Base-by-base conservation (phyloP, 1,140 invertebrate genomes). In the Leptinotarsa undecemlineata region DNA sequence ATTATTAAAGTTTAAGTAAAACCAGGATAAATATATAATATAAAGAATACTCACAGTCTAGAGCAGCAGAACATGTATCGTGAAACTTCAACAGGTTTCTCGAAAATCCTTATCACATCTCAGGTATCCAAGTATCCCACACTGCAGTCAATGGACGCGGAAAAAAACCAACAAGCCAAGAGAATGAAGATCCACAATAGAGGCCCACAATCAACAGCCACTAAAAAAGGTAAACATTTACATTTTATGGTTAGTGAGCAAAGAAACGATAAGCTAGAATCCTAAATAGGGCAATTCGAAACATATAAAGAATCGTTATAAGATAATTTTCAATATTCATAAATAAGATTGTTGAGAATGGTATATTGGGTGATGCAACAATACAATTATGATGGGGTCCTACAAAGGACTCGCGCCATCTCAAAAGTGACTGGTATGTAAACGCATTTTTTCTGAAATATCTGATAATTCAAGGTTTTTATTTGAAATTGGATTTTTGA, bases 21-120 rank as follows among this genome's bases (percentile, higher is more conserved):
- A 57, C 15, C 51, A 57, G 51, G 14, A 15, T 57, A 4, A 15
- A 57, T 57, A 57, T 15, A 57, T 57, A n/a, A 57, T 15, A 57
- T 57, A n/a, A 57, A 67, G 15, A 67, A 57, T 48, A 70, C 68
- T 70, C 48, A 70, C 68, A 70, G 33, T 70, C 68, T 70, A 17
- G 68, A 70, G 48, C 68, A 70, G 68, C 68, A 70, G 48, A 70
- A 70, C 68, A 70, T 70, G 68, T 47, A 70, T 23, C 15, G 33
- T 67, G 21, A 26, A 19, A 23, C 64, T 23, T 23, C 19, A 33
- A 33, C 15, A 23, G 8, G 23, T 23, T 6, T 67, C 21, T 67
- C 17, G n/a, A 57, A 17, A 57, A 13, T 23, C 13, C 64, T 67
- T 67, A 67, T 67, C 64, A 67, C 23, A 67, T 67, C 21, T 67